Conservation (phyloP, 2,888 invertebrate genomes). For the Leptopterna dolabrata region DNA sequence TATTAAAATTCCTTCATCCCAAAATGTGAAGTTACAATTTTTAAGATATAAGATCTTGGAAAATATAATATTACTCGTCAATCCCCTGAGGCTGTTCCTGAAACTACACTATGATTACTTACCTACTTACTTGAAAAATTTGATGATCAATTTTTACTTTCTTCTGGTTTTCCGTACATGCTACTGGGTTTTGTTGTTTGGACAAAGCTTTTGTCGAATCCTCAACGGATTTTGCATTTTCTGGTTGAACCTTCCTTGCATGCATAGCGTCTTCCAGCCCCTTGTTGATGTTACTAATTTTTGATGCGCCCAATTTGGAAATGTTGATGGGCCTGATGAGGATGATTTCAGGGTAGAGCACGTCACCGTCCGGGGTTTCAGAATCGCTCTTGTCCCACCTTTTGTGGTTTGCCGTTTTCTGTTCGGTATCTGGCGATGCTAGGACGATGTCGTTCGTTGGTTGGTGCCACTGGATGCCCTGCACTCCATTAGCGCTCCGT, state of each 20-base stretch:
- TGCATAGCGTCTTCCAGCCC: not conserved
- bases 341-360: constrained; percentile 31
- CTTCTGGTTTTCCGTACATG: not conserved
- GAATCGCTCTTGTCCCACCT: not conserved
- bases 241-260: not conserved
- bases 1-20: too few species aligned
- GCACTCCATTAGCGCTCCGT: not conserved
- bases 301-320: not conserved
- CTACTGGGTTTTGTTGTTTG: not conserved
- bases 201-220: not conserved
- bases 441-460: not conserved
- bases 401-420: not conserved
- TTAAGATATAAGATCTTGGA: too few species aligned
- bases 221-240: not conserved
- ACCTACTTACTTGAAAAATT: constrained; percentile 22
- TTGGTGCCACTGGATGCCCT: not conserved
- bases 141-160: constrained; percentile 1
- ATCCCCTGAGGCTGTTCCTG: too few species aligned
- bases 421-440: not conserved
- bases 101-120: too few species aligned
- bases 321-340: constrained; percentile 19
- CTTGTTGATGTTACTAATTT: not conserved
- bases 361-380: not conserved
- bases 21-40: too few species aligned
- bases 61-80: too few species aligned